A percentile compares a stretch with the other conserved stretches of the same genome.
Conservation (phyloP, 1,140 invertebrate genomes). For the Leptestheria dahalacensis region DNA sequence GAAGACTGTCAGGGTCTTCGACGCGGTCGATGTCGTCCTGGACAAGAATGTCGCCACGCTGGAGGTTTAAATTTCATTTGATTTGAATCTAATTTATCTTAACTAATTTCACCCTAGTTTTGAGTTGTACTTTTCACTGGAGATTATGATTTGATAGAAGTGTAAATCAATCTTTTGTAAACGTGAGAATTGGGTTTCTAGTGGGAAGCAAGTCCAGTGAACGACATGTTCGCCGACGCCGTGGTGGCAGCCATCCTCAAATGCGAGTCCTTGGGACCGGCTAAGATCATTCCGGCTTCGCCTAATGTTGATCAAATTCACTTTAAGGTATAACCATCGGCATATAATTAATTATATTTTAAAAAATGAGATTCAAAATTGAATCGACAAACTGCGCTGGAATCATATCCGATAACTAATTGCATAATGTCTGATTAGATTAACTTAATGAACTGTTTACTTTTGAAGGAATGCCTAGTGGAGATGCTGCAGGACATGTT, state of each 20-base stretch:
- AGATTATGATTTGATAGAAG: too few species aligned
- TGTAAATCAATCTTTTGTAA: too few species aligned
- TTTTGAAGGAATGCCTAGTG: slow-evolving; percentile 56
- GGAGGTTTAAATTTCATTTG: slow-evolving; percentile 38
- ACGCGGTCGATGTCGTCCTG: slow-evolving; percentile 61
- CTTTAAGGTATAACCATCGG: slow-evolving; percentile 62
- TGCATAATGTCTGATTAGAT: too few species aligned
- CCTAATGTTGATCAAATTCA: slow-evolving; percentile 64
- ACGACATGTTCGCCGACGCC: slow-evolving; percentile 96
- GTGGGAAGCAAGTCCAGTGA: slow-evolving; percentile 86
- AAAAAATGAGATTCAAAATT: too few species aligned
- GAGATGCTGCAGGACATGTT: slow-evolving; percentile 91
- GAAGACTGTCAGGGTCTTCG: slow-evolving; percentile 52
- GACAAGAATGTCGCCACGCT: slow-evolving; percentile 69
- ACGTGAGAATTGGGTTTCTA: slow-evolving; percentile 28
- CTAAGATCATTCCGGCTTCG: slow-evolving; percentile 41
- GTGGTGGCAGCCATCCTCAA: slow-evolving; percentile 68
- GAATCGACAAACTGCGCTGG: too few species aligned
- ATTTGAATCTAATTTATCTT: background rate
- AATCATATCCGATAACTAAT: too few species aligned
- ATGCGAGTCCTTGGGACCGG: slow-evolving; percentile 44
- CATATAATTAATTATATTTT: too few species aligned
- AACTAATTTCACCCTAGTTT: slow-evolving; percentile 1
- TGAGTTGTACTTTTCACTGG: slow-evolving; percentile 11
- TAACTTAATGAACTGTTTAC: too few species aligned